Evolutionary conservation across 2,797 vertebrate species (phyloP).

Genomic region (Prionace glauca): DNA sequence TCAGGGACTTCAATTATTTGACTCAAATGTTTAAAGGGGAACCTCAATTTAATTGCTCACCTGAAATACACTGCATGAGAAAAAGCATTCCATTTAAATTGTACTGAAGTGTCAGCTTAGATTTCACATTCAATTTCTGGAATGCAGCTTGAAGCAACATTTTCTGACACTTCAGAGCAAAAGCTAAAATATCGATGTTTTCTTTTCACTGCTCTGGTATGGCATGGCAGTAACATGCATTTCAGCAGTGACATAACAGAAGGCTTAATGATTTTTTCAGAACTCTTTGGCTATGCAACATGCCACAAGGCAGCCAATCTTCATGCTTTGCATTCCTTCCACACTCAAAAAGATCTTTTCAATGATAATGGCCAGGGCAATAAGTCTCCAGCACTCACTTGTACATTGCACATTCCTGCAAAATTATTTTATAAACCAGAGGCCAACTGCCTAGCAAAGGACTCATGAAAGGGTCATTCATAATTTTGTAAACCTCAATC

Average conservation of each 20-base stretch:
- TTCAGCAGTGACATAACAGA: not conserved
- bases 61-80: not conserved
- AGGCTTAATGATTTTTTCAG: not conserved
- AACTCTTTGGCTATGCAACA: not conserved
- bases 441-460: not conserved
- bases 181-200: not conserved
- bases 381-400: not conserved
- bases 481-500: too few species aligned
- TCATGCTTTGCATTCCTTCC: not conserved
- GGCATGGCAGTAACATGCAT: not conserved
- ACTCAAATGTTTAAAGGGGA: not conserved
- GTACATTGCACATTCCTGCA: not conserved
- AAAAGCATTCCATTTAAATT: not conserved
- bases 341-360: not conserved
- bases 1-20: not conserved
- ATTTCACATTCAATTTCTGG: not conserved
- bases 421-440: not conserved
- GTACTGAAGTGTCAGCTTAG: not conserved
- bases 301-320: not conserved
- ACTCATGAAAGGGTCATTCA: not conserved
- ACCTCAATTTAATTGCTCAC: not conserved
- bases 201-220: not conserved
- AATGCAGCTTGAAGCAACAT: not conserved
- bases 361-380: not conserved
- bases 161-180: not conserved